phyloP scores from a whole-genome alignment of 2,888 invertebrate genomes.

The Digitonthophagus gazella region DNA sequence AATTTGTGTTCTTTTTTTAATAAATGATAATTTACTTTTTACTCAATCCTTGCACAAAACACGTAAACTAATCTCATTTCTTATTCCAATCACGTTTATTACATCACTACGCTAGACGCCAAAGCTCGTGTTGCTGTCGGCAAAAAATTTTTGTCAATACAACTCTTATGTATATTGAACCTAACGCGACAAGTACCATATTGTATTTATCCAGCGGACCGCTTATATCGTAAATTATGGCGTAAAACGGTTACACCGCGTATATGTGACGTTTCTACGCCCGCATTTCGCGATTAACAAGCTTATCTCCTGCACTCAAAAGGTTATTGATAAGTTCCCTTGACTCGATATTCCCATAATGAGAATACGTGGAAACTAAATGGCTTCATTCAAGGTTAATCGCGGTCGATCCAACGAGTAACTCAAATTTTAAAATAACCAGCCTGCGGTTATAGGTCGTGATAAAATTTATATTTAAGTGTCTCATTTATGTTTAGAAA shows the following conservation, averaged over 20 bases:
- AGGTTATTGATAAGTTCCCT: background rate
- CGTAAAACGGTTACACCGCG: background rate
- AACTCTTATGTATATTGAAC: background rate
- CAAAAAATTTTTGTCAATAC: background rate
- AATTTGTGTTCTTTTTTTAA: no score
- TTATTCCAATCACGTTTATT: background rate
- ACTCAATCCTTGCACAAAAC: no score
- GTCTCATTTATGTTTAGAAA: no score
- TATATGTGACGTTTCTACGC: background rate
- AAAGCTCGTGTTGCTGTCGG: background rate
- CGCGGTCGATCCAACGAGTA: no score
- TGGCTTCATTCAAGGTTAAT: no score
- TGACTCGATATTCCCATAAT: no score
- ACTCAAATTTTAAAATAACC: no score
- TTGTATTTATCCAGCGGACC: background rate
- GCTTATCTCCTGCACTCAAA: background rate
- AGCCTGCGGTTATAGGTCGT: no score
- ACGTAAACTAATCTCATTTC: no score
- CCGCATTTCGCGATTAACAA: background rate
- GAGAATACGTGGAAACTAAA: no score
- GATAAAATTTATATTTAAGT: no score
- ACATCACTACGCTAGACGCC: background rate
- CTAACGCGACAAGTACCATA: background rate
- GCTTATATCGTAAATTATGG: background rate
- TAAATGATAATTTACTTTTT: no score